These are phyloP conservation scores for Dolichomitus sp. DNA, from an alignment of 2,888 invertebrate genomes.

Conservation along the genomic window DNA sequence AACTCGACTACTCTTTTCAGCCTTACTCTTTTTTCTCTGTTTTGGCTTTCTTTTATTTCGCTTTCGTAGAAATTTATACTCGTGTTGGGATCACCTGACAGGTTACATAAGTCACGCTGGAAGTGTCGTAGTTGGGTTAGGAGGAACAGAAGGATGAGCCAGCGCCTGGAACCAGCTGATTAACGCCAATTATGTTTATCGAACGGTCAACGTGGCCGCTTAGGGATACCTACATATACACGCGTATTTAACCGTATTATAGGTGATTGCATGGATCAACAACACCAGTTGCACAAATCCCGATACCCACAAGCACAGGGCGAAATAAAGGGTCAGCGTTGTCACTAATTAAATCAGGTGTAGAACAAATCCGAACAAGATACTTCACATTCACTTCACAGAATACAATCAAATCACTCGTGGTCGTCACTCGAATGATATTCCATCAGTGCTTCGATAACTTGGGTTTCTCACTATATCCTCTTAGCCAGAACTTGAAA, in stretches of 20 bases:
- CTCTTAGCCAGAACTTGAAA: background rate
- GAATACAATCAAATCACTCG: conserved; percentile 39
- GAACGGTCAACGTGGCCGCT: conserved; percentile 52
- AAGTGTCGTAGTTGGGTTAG: background rate
- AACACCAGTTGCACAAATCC: conserved; percentile 77
- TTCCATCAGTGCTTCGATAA: background rate
- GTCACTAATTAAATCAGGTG: conserved; percentile 50
- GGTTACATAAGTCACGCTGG: background rate
- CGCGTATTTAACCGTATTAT: conserved; percentile 45
- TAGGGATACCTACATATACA: conserved; percentile 59
- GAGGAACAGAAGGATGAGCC: background rate
- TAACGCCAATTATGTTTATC: conserved; percentile 65
- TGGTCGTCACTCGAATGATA: background rate
- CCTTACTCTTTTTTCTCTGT: background rate
- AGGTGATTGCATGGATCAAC: conserved; percentile 67
- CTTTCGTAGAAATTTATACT: conserved; percentile 29
- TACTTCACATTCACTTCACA: conserved; percentile 74
- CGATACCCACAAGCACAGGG: conserved; percentile 13
- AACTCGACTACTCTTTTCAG: conserved; percentile 25
- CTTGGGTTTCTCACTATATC: background rate
- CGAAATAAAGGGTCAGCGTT: conserved; percentile 53
- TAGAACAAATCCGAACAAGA: conserved; percentile 69
- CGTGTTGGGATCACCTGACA: conserved; percentile 4
- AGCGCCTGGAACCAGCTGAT: conserved; percentile 52
- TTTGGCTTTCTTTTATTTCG: background rate